Conservation (phyloP, 2,888 invertebrate genomes). For the Cryptosula pallasiana region DNA sequence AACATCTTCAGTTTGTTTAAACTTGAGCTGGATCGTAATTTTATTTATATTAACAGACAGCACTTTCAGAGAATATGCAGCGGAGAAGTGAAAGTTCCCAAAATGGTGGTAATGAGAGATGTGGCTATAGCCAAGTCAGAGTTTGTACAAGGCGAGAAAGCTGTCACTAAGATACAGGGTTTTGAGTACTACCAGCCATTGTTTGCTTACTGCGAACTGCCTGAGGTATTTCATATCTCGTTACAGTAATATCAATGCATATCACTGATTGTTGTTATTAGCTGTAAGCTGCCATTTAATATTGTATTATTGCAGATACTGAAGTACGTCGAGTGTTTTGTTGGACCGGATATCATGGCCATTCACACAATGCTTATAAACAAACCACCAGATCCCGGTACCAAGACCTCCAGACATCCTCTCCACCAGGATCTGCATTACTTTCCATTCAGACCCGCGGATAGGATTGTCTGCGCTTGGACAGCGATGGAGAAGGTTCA, state of each 20-base stretch:
- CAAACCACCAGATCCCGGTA: constrained; percentile 67
- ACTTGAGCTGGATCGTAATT: too few relatives aligned
- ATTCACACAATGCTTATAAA: constrained; percentile 85
- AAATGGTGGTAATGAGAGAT: constrained; percentile 67
- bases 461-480: constrained; percentile 77
- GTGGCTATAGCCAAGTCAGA: constrained; percentile 60
- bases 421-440: constrained; percentile 73
- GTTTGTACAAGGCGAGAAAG: constrained; percentile 62
- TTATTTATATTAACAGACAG: constrained; percentile 61
- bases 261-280: too few relatives aligned
- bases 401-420: constrained; percentile 54
- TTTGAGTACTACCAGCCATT: constrained; percentile 70
- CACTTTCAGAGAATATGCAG: constrained; percentile 69
- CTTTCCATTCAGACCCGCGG: constrained; percentile 78
- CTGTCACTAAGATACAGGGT: constrained; percentile 73
- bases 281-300: too few relatives aligned
- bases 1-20: too few relatives aligned
- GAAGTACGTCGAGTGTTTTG: constrained; percentile 67
- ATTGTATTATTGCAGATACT: constrained; percentile 59
- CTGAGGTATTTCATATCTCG: constrained; percentile 54
- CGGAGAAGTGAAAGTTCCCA: constrained; percentile 57
- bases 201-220: constrained; percentile 63
- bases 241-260: not conserved
- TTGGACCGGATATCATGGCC: constrained; percentile 69
- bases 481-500: constrained; percentile 76